A percentile compares a stretch with the other conserved stretches of the same genome.
Conservation (phyloP, 2,113 vertebrate species). For the Pontoporia blainvillei region DNA sequence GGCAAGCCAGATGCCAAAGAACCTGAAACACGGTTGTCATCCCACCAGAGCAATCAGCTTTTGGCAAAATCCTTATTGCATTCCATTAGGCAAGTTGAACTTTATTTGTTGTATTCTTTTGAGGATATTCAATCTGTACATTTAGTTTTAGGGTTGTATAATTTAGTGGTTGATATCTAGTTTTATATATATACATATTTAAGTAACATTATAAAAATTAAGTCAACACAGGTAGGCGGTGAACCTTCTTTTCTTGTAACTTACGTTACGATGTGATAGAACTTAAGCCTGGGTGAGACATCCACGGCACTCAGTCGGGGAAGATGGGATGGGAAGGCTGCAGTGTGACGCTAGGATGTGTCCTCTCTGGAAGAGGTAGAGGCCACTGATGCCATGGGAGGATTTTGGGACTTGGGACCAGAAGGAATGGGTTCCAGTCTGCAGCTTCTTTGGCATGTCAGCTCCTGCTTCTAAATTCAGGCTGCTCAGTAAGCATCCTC, state of each 20-base stretch:
- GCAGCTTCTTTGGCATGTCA: background rate
- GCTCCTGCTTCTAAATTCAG: background rate
- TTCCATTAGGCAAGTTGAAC: background rate
- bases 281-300: background rate
- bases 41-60: background rate
- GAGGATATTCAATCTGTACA: constrained; percentile 15
- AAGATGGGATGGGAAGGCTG: background rate
- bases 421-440: background rate
- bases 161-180: background rate
- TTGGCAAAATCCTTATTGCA: background rate
- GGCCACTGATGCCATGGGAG: rapidly evolving
- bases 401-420: background rate
- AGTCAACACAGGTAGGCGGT: background rate
- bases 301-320: background rate
- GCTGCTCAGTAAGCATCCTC: background rate
- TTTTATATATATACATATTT: background rate
- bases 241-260: background rate
- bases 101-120: background rate
- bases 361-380: background rate
- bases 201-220: background rate
- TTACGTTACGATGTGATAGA: background rate
- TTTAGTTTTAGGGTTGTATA: background rate
- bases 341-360: background rate
- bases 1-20: background rate
- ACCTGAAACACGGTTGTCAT: rapidly evolving